Evolutionary conservation across 2,113 vertebrate genomes (phyloP).

Genomic region (Athene cunicularia): DNA sequence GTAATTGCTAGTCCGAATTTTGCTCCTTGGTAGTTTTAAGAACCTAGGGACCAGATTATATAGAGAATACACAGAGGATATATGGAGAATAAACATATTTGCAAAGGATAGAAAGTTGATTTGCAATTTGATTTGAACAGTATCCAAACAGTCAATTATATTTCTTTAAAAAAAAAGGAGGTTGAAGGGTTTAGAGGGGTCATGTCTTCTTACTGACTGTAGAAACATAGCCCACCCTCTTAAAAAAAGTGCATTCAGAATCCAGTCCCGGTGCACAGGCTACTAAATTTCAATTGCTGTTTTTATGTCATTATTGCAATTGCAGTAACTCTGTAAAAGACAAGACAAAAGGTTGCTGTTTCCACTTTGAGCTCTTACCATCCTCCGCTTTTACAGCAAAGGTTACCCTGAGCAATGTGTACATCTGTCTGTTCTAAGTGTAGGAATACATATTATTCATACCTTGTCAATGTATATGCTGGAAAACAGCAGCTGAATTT

Average conservation of each 20-base stretch:
- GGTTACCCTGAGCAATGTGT: constrained; percentile 19
- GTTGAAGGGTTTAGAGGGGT: background rate
- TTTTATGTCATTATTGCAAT: constrained; percentile 2
- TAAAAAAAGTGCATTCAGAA: background rate
- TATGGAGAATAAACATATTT: background rate
- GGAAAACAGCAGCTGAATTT: constrained; percentile 46
- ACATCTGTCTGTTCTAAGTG: constrained; percentile 9
- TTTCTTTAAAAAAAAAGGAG: background rate
- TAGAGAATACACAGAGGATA: background rate
- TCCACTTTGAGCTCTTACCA: background rate
- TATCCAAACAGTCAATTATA: background rate
- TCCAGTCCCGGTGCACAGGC: background rate
- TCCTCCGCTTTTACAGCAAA: background rate
- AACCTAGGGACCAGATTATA: background rate
- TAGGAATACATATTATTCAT: constrained; percentile 35
- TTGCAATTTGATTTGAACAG: background rate
- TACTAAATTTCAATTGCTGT: constrained; percentile 5
- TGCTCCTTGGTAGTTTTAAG: background rate
- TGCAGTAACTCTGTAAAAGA: constrained; percentile 5
- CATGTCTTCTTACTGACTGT: background rate
- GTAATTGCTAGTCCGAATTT: background rate
- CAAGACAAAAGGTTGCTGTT: constrained; percentile 26
- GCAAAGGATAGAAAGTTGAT: background rate
- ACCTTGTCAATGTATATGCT: constrained; percentile 22
- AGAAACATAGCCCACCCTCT: background rate